Percentiles rank a stretch among this genome's conserved stretches.
phyloP scores from a whole-genome alignment of 2,888 invertebrate genomes.

The Campaea margaritaria region DNA sequence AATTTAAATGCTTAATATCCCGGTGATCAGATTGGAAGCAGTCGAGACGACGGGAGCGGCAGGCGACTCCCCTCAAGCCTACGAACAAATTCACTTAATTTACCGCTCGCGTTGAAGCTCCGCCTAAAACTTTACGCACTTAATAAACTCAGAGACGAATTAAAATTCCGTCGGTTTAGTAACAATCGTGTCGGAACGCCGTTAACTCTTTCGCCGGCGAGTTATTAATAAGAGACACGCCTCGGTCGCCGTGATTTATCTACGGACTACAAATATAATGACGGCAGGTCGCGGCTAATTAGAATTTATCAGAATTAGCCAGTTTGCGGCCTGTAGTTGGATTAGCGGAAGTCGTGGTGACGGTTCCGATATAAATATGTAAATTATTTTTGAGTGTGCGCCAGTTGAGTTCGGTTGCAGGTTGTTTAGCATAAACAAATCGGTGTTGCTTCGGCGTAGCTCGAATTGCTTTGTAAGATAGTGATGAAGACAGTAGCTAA shows the following conservation, averaged over 20 bases:
- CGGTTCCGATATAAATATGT: conserved; percentile 71
- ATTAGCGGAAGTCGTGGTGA: conserved; percentile 60
- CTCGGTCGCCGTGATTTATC: conserved; percentile 68
- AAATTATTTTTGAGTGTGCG: conserved; percentile 73
- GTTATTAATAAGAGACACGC: conserved; percentile 76
- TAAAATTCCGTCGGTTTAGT: conserved; percentile 82
- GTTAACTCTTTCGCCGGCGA: conserved; percentile 72
- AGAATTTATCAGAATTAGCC: conserved; percentile 71
- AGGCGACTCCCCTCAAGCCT: conserved; percentile 53
- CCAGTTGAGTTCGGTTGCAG: conserved; percentile 60
- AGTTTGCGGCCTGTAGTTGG: conserved; percentile 55
- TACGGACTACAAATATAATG: conserved; percentile 59
- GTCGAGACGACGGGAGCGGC: conserved; percentile 47
- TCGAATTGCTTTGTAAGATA: neutral
- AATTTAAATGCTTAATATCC: conserved; percentile 66
- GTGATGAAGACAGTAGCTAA: neutral
- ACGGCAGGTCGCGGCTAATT: conserved; percentile 59
- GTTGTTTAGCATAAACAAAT: conserved; percentile 76
- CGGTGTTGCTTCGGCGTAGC: conserved; percentile 47
- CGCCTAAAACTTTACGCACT: conserved; percentile 83
- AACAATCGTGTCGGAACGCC: conserved; percentile 79
- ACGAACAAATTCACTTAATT: conserved; percentile 79
- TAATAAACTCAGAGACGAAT: conserved; percentile 81
- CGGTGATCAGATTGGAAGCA: conserved; percentile 68
- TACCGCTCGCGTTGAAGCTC: conserved; percentile 67